Conservation (phyloP, 2,797 vertebrate species). For the Heliangelus exortis region DNA sequence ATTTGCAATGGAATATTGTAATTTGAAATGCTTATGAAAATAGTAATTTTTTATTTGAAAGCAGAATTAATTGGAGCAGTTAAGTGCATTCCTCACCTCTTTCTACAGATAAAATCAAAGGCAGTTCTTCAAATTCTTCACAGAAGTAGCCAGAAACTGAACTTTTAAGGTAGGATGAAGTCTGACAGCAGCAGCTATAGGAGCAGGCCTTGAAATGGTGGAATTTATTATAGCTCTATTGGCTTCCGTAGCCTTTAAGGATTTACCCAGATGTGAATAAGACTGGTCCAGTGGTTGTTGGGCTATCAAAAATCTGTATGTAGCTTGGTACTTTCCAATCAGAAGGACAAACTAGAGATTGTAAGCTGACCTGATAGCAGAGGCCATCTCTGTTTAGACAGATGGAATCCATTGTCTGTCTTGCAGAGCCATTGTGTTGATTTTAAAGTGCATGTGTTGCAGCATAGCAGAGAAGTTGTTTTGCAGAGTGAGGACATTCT, state of each 20-base stretch:
- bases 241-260: background rate
- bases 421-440: slow-evolving; percentile 55
- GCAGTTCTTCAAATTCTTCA: background rate
- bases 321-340: slow-evolving; percentile 25
- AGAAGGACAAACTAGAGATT: slow-evolving; percentile 3
- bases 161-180: background rate
- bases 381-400: slow-evolving; percentile 63
- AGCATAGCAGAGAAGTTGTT: slow-evolving; percentile 56
- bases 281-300: background rate
- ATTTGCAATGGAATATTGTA: background rate
- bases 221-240: background rate
- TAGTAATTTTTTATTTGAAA: background rate
- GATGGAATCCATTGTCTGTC: slow-evolving; percentile 65
- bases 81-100: background rate
- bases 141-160: background rate
- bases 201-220: background rate
- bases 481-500: slow-evolving; percentile 51
- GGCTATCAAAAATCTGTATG: background rate
- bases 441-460: slow-evolving; percentile 53
- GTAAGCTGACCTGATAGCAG: slow-evolving; percentile 39
- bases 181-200: background rate
- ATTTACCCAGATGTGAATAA: background rate
- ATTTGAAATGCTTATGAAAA: background rate
- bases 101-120: background rate
- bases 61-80: background rate